Base-by-base conservation (phyloP, 2,113 vertebrate species). In the Pseudolaguvia tuberculata region DNA sequence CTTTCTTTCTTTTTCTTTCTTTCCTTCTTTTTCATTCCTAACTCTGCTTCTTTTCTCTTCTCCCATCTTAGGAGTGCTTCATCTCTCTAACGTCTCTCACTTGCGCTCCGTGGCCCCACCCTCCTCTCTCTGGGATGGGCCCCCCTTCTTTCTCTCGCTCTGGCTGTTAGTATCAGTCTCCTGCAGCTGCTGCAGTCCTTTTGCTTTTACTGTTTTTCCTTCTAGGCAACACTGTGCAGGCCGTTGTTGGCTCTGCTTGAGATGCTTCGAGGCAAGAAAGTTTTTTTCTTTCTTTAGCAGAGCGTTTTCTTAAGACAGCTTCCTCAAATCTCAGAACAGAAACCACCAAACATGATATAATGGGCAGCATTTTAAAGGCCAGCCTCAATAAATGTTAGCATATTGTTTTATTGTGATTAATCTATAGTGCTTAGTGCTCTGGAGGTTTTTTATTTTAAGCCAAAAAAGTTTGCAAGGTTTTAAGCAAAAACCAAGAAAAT, bases 101-200 rank as follows among this genome's bases (percentile, higher is more conserved):
- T 29, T 9, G 39, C 7, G 8, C 70, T 70, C 53, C 61, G 5
- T 48, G 48, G 50, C 63, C 51, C 75, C 75, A 55, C 63, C 68
- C 35, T 61, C 57, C 47, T 52, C 50, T 67, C 35, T 59, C 70
- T 69, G 27, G 55, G 51, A 75, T 59, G 58, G n/a, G 48, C 70
- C 29, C 27, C 57, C 69, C 21, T 27, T 42, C 50, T 47, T 42
- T 45, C 56, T 56, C 67, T 51, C 73, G 25, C n/a, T 6, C 56
- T 55, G 35, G 62, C 76, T 75, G 79, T 76, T 76, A 77, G 53
- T 83, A 80, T 83, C 79, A 79, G 75, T 78, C 81, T 72, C 75
- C 47, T 71, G 70, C 81, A 83, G 80, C 80, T 81, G 80, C 73
- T 74, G 45, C 56, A 45, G 72, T 70, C 55, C 55, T 74, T 65